Evolutionary conservation across 2,113 vertebrate species (phyloP).

Genomic region (Misgurnus anguillicaudatus): DNA sequence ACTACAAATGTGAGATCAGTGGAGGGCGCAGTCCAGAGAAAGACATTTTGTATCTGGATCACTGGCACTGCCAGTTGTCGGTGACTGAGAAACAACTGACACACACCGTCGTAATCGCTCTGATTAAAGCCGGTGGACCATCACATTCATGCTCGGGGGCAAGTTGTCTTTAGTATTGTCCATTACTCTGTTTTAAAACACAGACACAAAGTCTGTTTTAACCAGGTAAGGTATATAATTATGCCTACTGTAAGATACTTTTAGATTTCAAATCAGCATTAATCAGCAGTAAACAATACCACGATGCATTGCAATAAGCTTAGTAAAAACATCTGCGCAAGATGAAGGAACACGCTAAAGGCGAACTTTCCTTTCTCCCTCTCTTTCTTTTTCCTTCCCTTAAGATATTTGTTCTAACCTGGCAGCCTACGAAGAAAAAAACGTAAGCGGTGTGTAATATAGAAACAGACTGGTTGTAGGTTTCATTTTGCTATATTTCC

Average conservation of each 20-base stretch:
- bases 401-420: constrained; percentile 6
- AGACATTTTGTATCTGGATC: constrained; percentile 22
- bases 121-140: constrained; percentile 1
- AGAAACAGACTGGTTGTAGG: constrained; percentile 6
- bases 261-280: too few relatives aligned
- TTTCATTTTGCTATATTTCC: constrained; percentile 11
- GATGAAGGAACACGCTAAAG: too few relatives aligned
- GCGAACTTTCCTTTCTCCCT: background rate
- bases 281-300: too few relatives aligned
- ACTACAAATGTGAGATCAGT: too few relatives aligned
- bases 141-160: background rate
- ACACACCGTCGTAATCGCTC: background rate
- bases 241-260: too few relatives aligned
- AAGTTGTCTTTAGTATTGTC: constrained; percentile 9
- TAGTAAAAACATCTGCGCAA: too few relatives aligned
- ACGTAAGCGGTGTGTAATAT: background rate
- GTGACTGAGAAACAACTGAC: constrained; percentile 1
- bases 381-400: constrained; percentile 2
- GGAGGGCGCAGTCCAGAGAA: background rate
- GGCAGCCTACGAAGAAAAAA: constrained; percentile 1
- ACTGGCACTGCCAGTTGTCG: constrained; percentile 14
- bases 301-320: too few relatives aligned
- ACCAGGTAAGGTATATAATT: background rate
- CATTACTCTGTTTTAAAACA: background rate
- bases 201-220: background rate